Conservation (phyloP, 2,888 invertebrate genomes). For the Leptinotarsa rubiginosa region DNA sequence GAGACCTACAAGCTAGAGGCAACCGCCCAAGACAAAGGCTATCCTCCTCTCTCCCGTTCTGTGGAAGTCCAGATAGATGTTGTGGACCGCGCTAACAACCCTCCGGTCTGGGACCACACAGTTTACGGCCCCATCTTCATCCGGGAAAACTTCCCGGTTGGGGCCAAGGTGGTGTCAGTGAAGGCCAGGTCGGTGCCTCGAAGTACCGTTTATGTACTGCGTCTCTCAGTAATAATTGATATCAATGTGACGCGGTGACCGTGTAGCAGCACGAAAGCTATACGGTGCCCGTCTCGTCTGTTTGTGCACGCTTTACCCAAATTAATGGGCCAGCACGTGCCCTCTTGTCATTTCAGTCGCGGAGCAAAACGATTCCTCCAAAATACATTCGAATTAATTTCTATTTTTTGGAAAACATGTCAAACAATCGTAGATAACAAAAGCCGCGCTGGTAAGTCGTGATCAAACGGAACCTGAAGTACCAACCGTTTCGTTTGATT, state of each 20-base stretch:
- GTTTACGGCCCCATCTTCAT: constrained; percentile 97
- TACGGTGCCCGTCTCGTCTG: constrained; percentile 66
- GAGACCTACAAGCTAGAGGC: constrained; percentile 98
- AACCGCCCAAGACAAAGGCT: constrained; percentile 98
- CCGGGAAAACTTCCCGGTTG: constrained; percentile 97
- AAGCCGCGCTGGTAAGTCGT: too few species aligned
- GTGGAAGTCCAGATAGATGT: constrained; percentile 99
- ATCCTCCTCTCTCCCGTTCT: constrained; percentile 93
- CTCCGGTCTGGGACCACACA: constrained; percentile 96
- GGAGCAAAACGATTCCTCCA: constrained; percentile 40
- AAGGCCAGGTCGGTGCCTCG: constrained; percentile 93
- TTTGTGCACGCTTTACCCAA: constrained; percentile 66
- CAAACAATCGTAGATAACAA: too few species aligned
- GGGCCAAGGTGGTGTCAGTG: constrained; percentile 97
- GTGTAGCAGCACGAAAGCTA: constrained; percentile 65
- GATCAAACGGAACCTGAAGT: too few species aligned
- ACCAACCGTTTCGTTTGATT: too few species aligned
- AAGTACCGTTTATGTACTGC: constrained; percentile 45
- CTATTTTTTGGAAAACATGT: too few species aligned
- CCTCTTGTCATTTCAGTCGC: constrained; percentile 59
- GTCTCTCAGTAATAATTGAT: constrained; percentile 52
- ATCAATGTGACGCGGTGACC: constrained; percentile 54
- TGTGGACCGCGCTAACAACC: constrained; percentile 98
- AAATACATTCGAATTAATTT: constrained; percentile 18
- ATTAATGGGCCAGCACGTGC: constrained; percentile 72